These are phyloP conservation scores for Aradophagus sp. DNA, from an alignment of 1,140 invertebrate genomes.

Conservation along the genomic window DNA sequence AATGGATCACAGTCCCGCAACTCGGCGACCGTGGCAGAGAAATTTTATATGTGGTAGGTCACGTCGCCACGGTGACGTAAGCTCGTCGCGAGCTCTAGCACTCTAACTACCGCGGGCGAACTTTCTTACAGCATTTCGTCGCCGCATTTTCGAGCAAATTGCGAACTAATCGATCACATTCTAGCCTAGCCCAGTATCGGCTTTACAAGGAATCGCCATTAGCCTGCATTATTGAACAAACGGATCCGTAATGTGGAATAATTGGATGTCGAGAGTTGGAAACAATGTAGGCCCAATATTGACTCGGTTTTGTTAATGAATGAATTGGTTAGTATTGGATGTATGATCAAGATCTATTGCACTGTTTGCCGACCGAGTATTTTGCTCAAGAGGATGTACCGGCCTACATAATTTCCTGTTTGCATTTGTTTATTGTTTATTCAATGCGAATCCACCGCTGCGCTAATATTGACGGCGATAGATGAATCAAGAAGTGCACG, in stretches of 20 bases:
- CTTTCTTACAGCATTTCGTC: slow-evolving; percentile 21
- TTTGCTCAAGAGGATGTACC: slow-evolving; percentile 33
- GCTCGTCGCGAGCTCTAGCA: neutral
- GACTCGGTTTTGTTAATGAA: slow-evolving; percentile 51
- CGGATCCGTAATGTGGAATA: slow-evolving; percentile 50
- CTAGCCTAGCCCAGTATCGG: slow-evolving; percentile 23
- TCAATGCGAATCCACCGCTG: slow-evolving; percentile 8
- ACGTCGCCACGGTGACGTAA: too few species aligned
- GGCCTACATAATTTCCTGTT: slow-evolving; percentile 33
- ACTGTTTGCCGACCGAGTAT: slow-evolving; percentile 34
- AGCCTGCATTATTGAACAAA: slow-evolving; percentile 50
- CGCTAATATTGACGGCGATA: slow-evolving; percentile 32
- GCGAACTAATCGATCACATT: slow-evolving; percentile 26
- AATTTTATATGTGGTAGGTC: too few species aligned
- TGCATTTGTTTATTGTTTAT: slow-evolving; percentile 47
- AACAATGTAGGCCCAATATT: slow-evolving; percentile 52
- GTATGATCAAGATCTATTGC: slow-evolving; percentile 41
- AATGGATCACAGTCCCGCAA: too few species aligned
- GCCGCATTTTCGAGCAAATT: slow-evolving; percentile 11
- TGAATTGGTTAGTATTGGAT: slow-evolving; percentile 39
- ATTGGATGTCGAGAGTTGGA: slow-evolving; percentile 43
- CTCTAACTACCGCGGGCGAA: slow-evolving; percentile 2
- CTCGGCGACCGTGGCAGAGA: slow-evolving; percentile 61
- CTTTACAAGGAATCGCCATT: slow-evolving; percentile 49
- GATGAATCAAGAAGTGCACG: too few species aligned